Evolutionary conservation across 2,888 invertebrate species (phyloP).

Genomic region (Gordius sp.): DNA sequence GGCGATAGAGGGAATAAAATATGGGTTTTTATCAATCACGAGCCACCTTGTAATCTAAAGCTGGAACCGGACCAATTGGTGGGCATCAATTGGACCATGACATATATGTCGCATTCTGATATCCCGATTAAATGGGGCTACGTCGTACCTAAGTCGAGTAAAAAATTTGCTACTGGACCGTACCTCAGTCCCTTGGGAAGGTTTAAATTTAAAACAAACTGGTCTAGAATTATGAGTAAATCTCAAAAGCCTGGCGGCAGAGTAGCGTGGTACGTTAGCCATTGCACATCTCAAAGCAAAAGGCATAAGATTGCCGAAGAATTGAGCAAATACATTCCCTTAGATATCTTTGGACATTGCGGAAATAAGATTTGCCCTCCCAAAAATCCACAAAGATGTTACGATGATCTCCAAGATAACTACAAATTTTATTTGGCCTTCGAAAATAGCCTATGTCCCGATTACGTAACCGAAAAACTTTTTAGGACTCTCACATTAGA

Average conservation of each 20-base stretch:
- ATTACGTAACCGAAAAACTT: neutral
- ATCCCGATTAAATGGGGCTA: neutral
- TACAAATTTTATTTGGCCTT: neutral
- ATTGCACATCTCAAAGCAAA: neutral
- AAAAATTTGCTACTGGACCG: too few relatives aligned
- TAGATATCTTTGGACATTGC: neutral
- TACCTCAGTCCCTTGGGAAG: neutral
- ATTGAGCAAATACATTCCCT: neutral
- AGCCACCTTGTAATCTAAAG: neutral
- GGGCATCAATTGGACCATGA: constrained; percentile 7
- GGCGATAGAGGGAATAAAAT: too few relatives aligned
- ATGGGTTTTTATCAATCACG: neutral
- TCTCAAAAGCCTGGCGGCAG: neutral
- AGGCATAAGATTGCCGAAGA: neutral
- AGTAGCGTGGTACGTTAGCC: neutral
- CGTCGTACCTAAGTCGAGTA: too few relatives aligned
- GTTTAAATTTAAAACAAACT: neutral
- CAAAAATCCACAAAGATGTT: neutral
- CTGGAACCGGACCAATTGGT: neutral
- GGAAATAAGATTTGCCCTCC: neutral
- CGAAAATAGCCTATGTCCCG: neutral
- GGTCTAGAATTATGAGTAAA: neutral
- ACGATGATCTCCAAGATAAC: neutral
- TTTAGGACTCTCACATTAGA: neutral
- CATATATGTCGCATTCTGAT: neutral